Evolutionary conservation across 2,113 vertebrate genomes (phyloP).

Genomic region (Ondatra zibethicus): DNA sequence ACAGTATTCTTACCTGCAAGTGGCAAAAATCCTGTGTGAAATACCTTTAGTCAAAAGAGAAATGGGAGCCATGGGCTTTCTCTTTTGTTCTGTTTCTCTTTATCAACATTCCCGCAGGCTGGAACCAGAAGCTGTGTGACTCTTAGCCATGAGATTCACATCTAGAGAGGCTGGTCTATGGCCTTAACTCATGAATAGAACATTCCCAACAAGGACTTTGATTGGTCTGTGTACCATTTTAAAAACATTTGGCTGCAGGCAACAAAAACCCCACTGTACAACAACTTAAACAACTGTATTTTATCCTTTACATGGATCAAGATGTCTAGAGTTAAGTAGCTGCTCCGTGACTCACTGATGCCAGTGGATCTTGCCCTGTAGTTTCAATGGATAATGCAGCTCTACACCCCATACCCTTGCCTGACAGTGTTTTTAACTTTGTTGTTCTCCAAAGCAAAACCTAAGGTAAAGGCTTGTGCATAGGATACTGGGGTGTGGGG

Average conservation of each 20-base stretch:
- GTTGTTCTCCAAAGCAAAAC: not conserved
- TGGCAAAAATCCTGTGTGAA: not conserved
- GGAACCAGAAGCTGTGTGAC: not conserved
- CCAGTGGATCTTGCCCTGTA: not conserved
- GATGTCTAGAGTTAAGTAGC: not conserved
- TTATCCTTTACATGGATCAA: not conserved
- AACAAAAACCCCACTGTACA: not conserved
- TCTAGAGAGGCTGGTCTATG: not conserved
- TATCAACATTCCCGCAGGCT: not conserved
- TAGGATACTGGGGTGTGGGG: not conserved
- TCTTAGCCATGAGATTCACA: not conserved
- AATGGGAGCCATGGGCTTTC: not conserved
- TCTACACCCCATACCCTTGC: not conserved
- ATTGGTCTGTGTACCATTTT: not conserved
- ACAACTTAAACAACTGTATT: not conserved
- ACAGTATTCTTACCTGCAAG: constrained; percentile 34
- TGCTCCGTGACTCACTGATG: not conserved
- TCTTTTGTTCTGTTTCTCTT: not conserved
- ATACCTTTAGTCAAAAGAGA: constrained; percentile 13
- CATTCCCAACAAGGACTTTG: not conserved
- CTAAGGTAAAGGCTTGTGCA: not conserved
- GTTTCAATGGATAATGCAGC: not conserved
- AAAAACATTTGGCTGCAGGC: not conserved
- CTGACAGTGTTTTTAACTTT: not conserved
- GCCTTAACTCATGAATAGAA: not conserved